Evolutionary conservation across 2,888 invertebrate genomes (phyloP).

Genomic region (Tromatobia lineatoria): DNA sequence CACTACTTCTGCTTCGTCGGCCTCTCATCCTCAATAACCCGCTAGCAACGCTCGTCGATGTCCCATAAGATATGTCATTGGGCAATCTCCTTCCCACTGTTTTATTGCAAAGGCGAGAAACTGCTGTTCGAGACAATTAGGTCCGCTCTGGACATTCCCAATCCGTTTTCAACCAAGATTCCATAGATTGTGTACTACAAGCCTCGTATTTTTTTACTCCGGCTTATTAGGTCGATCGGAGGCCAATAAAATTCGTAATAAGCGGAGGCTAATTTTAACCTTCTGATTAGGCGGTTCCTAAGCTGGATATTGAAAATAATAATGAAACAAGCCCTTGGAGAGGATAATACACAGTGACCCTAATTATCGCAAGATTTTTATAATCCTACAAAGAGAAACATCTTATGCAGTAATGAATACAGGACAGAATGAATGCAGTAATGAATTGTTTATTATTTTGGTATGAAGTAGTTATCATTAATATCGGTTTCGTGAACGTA

Average conservation of each 20-base stretch:
- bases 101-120: conserved; percentile 57
- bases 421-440: no score
- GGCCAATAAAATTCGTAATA: conserved; percentile 11
- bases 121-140: conserved; percentile 56
- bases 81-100: conserved; percentile 50
- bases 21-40: conserved; percentile 60
- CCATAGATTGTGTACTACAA: conserved; percentile 16
- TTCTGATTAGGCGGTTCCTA: not conserved
- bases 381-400: no score
- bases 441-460: no score
- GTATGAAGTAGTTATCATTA: no score
- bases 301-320: no score
- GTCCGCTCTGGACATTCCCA: conserved; percentile 28
- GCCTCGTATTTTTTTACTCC: not conserved
- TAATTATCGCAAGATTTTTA: no score
- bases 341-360: no score
- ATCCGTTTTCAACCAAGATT: conserved; percentile 32
- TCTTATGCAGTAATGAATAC: no score
- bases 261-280: not conserved
- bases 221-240: conserved; percentile 21
- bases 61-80: conserved; percentile 63
- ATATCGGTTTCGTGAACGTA: no score
- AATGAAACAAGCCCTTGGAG: not conserved
- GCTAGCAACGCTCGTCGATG: conserved; percentile 61
- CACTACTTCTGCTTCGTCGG: conserved; percentile 1